These are phyloP conservation scores for Callitettix versicolor DNA, from an alignment of 1,140 invertebrate genomes.

Conservation along the genomic window DNA sequence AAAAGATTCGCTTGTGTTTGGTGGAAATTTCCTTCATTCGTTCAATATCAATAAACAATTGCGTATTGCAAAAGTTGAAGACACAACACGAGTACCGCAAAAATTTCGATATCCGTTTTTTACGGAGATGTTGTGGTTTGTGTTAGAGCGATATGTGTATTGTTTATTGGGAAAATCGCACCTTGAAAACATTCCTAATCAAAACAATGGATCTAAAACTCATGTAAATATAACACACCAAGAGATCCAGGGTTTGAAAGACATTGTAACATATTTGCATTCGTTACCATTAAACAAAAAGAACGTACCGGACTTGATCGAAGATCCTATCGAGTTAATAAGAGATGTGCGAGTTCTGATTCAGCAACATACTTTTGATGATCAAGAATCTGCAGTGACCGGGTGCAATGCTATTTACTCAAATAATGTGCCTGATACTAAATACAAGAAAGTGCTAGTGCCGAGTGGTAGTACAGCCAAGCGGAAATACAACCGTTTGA, in stretches of 20 bases:
- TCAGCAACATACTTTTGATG: slow-evolving; percentile 76
- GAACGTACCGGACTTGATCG: slow-evolving; percentile 80
- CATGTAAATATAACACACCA: slow-evolving; percentile 33
- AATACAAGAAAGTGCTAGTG: no score
- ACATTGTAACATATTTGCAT: slow-evolving; percentile 82
- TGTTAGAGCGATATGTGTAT: slow-evolving; percentile 82
- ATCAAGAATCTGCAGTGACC: slow-evolving; percentile 65
- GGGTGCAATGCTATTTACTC: slow-evolving; percentile 34
- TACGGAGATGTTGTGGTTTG: slow-evolving; percentile 96
- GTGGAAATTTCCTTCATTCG: slow-evolving; percentile 93
- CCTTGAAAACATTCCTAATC: slow-evolving; percentile 42
- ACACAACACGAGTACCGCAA: slow-evolving; percentile 82
- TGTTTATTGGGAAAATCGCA: slow-evolving; percentile 77
- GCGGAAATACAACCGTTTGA: no score
- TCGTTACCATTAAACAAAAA: slow-evolving; percentile 78
- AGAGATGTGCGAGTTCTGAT: slow-evolving; percentile 78
- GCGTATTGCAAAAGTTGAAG: slow-evolving; percentile 85
- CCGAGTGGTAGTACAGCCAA: no score
- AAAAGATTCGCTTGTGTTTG: slow-evolving; percentile 89
- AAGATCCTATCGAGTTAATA: slow-evolving; percentile 78
- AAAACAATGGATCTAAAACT: slow-evolving; percentile 41
- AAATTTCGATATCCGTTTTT: slow-evolving; percentile 97
- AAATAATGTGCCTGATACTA: no score
- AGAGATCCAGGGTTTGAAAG: slow-evolving; percentile 70
- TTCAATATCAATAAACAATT: slow-evolving; percentile 78